Base-by-base conservation (phyloP, 1,140 invertebrate genomes). In the Ooceraea biroi region DNA sequence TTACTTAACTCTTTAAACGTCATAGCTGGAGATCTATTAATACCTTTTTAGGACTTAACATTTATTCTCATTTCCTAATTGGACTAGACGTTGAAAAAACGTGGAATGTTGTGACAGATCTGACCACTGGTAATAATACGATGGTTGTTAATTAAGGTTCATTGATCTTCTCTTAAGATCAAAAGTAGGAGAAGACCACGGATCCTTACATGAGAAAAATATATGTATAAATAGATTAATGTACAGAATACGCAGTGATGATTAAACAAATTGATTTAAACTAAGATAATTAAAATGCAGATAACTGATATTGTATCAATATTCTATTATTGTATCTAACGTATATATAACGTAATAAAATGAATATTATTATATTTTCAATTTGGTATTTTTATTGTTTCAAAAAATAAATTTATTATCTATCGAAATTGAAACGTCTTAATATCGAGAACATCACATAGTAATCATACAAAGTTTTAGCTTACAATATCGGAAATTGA, bases 351-450 rank as follows among this genome's bases (percentile, higher is more conserved):
- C 87, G 85, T 92, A 89, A 90, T 89, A 86, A 90, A 92, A 93
- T 92, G 92, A 93, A 93, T 87, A 92, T 92, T 91, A 90, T 88
- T 92, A 92, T 93, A 93, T 93, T 93, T 93, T 92, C 90, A 87
- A 93, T 90, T 85, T 87, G 83, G 84, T 57, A 58, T 86, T 91
- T 50, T 90, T 85, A 73, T 87, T 87, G 68, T 69, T 88, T 87
- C 82, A 68, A 22, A 69, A 77, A 36, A 68, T 27, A 69, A 77
- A 36, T 86, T 77, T 71, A 50, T 84, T 71, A 25, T 19, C n/a
- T 60, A 74, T 80, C 22, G 65, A 87, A 88, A 84, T 85, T 86
- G 1, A 61, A 27, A 48, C 84, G 10, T 63, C 41, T 30, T 73
- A 60, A 61, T 14, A 60, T 48, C 7, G 1, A 55, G 55, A 12